These are phyloP conservation scores for Vanessa atalanta DNA, from an alignment of 1,140 invertebrate genomes.

Conservation along the genomic window DNA sequence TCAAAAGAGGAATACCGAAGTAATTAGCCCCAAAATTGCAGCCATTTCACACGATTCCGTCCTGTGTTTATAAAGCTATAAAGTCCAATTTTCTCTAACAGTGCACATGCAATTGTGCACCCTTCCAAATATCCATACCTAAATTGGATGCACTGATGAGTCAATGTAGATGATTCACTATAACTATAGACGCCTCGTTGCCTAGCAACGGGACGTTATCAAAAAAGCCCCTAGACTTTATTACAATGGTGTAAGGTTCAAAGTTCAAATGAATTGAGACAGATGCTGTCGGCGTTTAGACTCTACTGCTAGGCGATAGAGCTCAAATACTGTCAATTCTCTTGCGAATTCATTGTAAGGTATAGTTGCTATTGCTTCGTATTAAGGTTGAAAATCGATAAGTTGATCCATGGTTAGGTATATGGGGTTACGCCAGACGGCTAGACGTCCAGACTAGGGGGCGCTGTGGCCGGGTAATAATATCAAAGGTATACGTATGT, in stretches of 20 bases:
- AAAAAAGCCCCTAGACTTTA: slow-evolving; percentile 20
- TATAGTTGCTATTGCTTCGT: slow-evolving; percentile 24
- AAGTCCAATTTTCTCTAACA: slow-evolving; percentile 19
- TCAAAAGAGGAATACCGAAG: slow-evolving; percentile 37
- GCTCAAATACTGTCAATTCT: slow-evolving; percentile 35
- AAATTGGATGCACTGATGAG: slow-evolving; percentile 43
- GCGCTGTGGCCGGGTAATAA: slow-evolving; percentile 39
- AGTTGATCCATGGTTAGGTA: slow-evolving; percentile 28
- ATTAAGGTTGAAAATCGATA: slow-evolving; percentile 31
- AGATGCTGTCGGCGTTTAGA: slow-evolving; percentile 23
- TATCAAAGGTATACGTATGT: slow-evolving; percentile 34
- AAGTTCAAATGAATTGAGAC: slow-evolving; percentile 6
- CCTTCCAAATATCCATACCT: slow-evolving; percentile 41
- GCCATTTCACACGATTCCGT: background rate
- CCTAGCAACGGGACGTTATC: slow-evolving; percentile 38
- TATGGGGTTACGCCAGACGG: slow-evolving; percentile 50
- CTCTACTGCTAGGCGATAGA: slow-evolving; percentile 31
- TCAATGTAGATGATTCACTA: slow-evolving; percentile 34
- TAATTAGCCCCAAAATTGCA: slow-evolving; percentile 33
- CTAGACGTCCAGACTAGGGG: slow-evolving; percentile 53
- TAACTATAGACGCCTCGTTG: slow-evolving; percentile 33
- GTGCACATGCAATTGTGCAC: slow-evolving; percentile 19
- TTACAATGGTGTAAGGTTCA: slow-evolving; percentile 26
- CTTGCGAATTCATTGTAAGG: slow-evolving; percentile 32
- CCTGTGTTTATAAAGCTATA: background rate